phyloP scores from a whole-genome alignment of 23 tunicate species.

The Trididemnum miniatum region DNA sequence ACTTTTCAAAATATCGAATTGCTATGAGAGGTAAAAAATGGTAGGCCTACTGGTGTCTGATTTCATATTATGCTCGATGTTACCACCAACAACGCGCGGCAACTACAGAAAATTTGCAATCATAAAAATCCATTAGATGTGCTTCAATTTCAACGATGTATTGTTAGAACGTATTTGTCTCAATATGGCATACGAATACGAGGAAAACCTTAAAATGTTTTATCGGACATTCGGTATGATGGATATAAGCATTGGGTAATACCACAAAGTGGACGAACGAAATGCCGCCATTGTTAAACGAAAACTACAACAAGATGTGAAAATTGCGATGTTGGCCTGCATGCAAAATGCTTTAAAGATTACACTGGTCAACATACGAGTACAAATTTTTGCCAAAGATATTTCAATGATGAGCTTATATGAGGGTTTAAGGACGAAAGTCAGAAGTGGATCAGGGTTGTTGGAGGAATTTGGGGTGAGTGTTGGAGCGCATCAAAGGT shows the following conservation, averaged over 20 bases:
- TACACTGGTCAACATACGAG: not conserved
- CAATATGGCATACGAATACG: constrained; percentile 6
- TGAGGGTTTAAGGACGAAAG: too few relatives aligned
- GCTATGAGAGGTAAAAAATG: constrained; percentile 24
- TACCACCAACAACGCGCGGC: constrained; percentile 8
- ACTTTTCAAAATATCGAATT: constrained; percentile 4
- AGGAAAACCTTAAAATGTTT: constrained; percentile 15
- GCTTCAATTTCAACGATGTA: not conserved
- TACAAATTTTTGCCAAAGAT: too few relatives aligned
- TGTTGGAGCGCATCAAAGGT: too few relatives aligned
- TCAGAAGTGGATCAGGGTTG: too few relatives aligned
- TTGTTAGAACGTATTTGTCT: constrained; percentile 3
- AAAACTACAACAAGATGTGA: constrained; percentile 12
- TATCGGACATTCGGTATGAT: not conserved
- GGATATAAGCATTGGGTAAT: not conserved
- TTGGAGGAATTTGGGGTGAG: too few relatives aligned
- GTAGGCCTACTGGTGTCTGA: constrained; percentile 27
- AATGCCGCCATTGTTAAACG: not conserved
- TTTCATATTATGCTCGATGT: constrained; percentile 19
- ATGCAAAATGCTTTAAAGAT: constrained; percentile 3
- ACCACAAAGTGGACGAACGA: not conserved
- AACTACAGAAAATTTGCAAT: constrained; percentile 15
- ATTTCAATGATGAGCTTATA: too few relatives aligned
- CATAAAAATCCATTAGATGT: not conserved
- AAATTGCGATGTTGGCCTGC: constrained; percentile 8